Evolutionary conservation across 2,797 vertebrate genomes (phyloP).

Genomic region (Syngnathus rostellatus): DNA sequence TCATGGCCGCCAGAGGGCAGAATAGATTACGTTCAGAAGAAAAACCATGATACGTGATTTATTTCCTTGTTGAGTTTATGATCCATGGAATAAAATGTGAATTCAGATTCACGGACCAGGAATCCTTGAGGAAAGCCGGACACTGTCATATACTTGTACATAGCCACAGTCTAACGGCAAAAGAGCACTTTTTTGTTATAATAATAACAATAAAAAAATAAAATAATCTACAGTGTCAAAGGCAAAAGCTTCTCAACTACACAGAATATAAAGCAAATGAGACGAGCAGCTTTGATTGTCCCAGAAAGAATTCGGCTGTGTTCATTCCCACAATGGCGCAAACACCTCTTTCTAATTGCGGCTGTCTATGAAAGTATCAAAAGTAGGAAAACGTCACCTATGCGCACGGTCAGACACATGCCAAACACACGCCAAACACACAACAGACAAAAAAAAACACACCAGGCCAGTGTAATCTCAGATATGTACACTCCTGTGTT

Average conservation of each 20-base stretch:
- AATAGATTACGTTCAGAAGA: not conserved
- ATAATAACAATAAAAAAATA: too few species aligned
- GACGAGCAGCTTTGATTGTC: too few species aligned
- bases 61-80: conserved; percentile 6
- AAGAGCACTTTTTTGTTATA: too few species aligned
- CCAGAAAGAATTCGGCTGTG: too few species aligned
- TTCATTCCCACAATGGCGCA: too few species aligned
- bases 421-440: not conserved
- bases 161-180: not conserved
- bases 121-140: not conserved
- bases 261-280: too few species aligned
- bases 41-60: not conserved
- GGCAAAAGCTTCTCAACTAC: too few species aligned
- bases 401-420: not conserved
- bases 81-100: not conserved
- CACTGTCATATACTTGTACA: not conserved
- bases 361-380: not conserved
- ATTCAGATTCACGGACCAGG: not conserved
- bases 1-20: conserved; percentile 20
- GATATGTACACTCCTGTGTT: not conserved
- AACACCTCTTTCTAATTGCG: too few species aligned
- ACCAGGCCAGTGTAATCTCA: not conserved
- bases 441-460: not conserved
- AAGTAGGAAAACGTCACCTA: not conserved
- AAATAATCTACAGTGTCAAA: too few species aligned